These are phyloP conservation scores for Drosophila rellima DNA, from an alignment of 2,888 invertebrate species.

Conservation along the genomic window DNA sequence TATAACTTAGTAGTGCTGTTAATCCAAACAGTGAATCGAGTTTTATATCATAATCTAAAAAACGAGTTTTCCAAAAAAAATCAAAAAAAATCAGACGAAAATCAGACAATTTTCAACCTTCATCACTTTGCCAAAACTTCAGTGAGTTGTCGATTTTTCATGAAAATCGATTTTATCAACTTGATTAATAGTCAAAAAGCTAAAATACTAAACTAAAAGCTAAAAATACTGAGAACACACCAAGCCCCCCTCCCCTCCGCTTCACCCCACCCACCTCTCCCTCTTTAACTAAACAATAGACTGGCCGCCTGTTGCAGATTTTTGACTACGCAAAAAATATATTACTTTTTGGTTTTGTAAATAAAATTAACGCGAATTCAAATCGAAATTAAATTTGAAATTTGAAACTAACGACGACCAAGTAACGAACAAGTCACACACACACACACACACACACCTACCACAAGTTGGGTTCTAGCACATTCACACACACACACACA, in stretches of 20 bases:
- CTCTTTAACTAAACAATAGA: slow-evolving; percentile 16
- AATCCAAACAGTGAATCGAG: too few species aligned
- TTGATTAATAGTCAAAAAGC: too few species aligned
- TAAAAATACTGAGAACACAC: too few species aligned
- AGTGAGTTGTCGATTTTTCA: too few species aligned
- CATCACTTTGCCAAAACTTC: too few species aligned
- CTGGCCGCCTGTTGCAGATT: slow-evolving; percentile 58
- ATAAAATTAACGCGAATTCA: slow-evolving; percentile 44
- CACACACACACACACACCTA: slow-evolving; percentile 35
- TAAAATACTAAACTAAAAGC: too few species aligned
- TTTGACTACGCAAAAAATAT: slow-evolving; percentile 49
- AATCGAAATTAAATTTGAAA: slow-evolving; percentile 45
- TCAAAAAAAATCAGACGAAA: too few species aligned
- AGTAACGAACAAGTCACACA: slow-evolving; percentile 55
- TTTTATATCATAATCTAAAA: too few species aligned
- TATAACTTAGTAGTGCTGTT: slow-evolving; percentile 11
- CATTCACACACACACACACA: slow-evolving; percentile 27
- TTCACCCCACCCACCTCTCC: not conserved
- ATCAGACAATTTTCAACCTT: too few species aligned
- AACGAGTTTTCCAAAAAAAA: too few species aligned
- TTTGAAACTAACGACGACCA: slow-evolving; percentile 60
- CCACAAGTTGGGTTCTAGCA: slow-evolving; percentile 52
- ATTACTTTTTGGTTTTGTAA: slow-evolving; percentile 84
- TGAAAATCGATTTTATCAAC: too few species aligned
- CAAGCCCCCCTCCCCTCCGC: slow-evolving; percentile 6